Conservation (phyloP, 2,888 invertebrate genomes). For the Zygogramma bicolorata region DNA sequence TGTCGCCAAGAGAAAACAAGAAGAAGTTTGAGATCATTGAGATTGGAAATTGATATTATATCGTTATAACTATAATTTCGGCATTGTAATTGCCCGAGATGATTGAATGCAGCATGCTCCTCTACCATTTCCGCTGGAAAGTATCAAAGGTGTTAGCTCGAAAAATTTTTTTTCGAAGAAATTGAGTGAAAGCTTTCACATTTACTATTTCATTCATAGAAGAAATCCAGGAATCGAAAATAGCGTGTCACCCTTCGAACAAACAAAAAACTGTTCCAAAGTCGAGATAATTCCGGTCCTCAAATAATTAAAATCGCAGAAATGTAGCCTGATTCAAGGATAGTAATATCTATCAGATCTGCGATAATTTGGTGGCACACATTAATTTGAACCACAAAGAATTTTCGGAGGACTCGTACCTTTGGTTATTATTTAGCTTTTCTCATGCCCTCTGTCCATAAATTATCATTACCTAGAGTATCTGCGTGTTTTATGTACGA, state of each 20-base stretch:
- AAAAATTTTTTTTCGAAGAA: background rate
- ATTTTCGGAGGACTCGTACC: constrained; percentile 19
- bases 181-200: background rate
- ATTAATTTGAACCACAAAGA: constrained; percentile 18
- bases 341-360: background rate
- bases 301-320: constrained; percentile 5
- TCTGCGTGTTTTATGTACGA: constrained; percentile 24
- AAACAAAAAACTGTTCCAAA: constrained; percentile 5
- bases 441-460: constrained; percentile 28
- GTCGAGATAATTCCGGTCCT: background rate
- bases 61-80: background rate
- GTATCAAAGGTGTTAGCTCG: background rate
- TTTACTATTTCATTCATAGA: background rate
- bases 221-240: background rate
- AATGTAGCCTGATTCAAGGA: constrained; percentile 13
- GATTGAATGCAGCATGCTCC: background rate
- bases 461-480: constrained; percentile 25
- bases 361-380: background rate
- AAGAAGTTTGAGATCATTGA: too few species aligned
- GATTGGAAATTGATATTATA: too few species aligned
- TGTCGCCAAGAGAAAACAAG: too few species aligned
- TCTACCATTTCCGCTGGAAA: background rate
- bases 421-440: constrained; percentile 23
- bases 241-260: constrained; percentile 1
- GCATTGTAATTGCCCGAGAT: background rate